Conservation (phyloP, 2,888 invertebrate species). For the Iselma pallidipennis region DNA sequence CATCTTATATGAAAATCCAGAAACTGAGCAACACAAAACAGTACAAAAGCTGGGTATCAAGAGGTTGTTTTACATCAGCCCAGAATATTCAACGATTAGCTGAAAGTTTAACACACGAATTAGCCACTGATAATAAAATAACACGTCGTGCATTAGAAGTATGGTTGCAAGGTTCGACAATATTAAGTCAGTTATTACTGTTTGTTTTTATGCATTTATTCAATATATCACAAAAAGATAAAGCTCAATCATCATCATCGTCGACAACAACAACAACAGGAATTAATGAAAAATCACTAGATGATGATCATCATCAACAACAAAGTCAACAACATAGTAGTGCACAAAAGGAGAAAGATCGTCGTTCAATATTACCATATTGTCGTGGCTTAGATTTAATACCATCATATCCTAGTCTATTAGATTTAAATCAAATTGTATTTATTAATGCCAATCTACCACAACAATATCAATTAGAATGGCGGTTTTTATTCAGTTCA, state of each 20-base stretch:
- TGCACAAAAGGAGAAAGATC: conserved; percentile 53
- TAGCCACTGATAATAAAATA: conserved; percentile 53
- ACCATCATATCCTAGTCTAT: conserved; percentile 76
- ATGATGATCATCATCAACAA: conserved; percentile 18
- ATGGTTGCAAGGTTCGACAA: conserved; percentile 58
- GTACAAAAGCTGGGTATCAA: conserved; percentile 63
- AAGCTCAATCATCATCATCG: conserved; percentile 10
- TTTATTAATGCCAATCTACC: conserved; percentile 83
- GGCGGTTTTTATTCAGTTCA: conserved; percentile 87
- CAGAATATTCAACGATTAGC: conserved; percentile 64
- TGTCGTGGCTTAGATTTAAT: conserved; percentile 70
- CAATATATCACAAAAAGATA: conserved; percentile 60
- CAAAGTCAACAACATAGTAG: conserved; percentile 33
- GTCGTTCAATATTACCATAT: conserved; percentile 57
- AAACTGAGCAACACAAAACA: conserved; percentile 61
- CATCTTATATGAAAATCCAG: conserved; percentile 73
- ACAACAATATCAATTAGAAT: conserved; percentile 72
- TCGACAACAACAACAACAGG: not conserved
- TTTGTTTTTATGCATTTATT: conserved; percentile 62
- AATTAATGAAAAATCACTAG: conserved; percentile 26
- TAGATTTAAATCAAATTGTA: conserved; percentile 76
- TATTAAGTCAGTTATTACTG: conserved; percentile 58
- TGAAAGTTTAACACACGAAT: conserved; percentile 61
- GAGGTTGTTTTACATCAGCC: conserved; percentile 62
- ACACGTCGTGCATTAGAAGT: conserved; percentile 54